Conservation (phyloP, 2,888 invertebrate genomes). For the Drosophila pegasa region DNA sequence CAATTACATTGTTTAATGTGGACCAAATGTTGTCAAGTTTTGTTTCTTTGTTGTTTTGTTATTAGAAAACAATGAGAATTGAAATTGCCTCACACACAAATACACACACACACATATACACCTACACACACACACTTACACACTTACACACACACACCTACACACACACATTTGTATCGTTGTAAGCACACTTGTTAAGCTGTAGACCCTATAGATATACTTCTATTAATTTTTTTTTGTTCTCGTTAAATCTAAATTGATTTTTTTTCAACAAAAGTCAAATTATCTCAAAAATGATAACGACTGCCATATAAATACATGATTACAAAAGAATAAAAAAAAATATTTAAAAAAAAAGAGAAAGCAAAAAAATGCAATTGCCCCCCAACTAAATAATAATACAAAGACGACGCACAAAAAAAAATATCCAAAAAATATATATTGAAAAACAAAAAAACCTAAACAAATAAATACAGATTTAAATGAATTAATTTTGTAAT, state of each 20-base stretch:
- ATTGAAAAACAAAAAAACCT: not conserved
- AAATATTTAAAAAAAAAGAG: not conserved
- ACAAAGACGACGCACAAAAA: constrained; percentile 18
- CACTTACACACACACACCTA: constrained; percentile 9
- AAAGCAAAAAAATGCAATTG: constrained; percentile 4
- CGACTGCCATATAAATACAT: constrained; percentile 71
- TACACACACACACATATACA: constrained; percentile 14
- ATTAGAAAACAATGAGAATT: constrained; percentile 10
- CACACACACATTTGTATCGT: constrained; percentile 25
- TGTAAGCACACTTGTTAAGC: constrained; percentile 36
- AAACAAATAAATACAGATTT: constrained; percentile 4
- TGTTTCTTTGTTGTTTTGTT: not conserved
- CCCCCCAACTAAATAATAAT: constrained; percentile 22
- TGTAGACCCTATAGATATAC: constrained; percentile 32
- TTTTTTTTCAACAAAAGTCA: constrained; percentile 65
- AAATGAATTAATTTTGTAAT: not conserved
- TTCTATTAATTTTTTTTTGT: constrained; percentile 32
- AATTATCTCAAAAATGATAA: constrained; percentile 72
- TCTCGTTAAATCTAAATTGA: constrained; percentile 50
- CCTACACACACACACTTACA: constrained; percentile 6
- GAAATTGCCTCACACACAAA: constrained; percentile 4
- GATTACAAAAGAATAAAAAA: constrained; percentile 13
- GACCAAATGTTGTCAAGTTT: constrained; percentile 18
- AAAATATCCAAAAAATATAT: not conserved
- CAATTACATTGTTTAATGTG: constrained; percentile 14